These are phyloP conservation scores for Dendropsophus ebraccatus DNA, from an alignment of 2,113 vertebrate genomes.

Conservation along the genomic window DNA sequence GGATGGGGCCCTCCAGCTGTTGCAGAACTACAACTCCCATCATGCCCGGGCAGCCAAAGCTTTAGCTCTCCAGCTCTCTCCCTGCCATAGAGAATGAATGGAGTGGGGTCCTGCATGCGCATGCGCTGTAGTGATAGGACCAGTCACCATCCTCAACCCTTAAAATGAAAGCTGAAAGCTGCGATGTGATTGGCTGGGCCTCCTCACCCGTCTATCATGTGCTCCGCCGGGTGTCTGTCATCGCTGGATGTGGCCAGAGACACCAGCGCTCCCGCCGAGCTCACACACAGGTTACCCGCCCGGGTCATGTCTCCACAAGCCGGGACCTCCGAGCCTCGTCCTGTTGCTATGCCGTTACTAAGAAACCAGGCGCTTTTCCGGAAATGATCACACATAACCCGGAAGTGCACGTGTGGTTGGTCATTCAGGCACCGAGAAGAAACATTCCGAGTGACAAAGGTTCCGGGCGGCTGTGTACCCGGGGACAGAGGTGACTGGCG, in stretches of 20 bases:
- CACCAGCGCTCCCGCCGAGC: constrained; percentile 78
- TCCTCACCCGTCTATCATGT: constrained; percentile 85
- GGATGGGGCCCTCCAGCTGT: too few relatives aligned
- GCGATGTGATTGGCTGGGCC: not conserved
- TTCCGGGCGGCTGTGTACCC: not conserved
- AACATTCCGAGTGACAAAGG: constrained; percentile 17
- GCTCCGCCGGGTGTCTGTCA: constrained; percentile 84
- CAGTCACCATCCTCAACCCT: not conserved
- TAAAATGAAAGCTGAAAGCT: not conserved
- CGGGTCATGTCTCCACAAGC: not conserved
- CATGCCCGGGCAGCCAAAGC: too few relatives aligned
- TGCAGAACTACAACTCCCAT: too few relatives aligned
- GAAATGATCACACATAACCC: constrained; percentile 5
- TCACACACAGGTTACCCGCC: constrained; percentile 70
- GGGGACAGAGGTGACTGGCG: not conserved
- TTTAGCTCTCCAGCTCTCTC: too few relatives aligned
- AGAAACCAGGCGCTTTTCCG: not conserved
- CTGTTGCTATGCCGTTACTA: constrained; percentile 11
- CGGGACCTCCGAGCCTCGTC: not conserved
- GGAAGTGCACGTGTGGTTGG: not conserved
- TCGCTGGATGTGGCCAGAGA: constrained; percentile 85
- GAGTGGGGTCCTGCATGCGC: too few relatives aligned
- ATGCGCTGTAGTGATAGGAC: too few relatives aligned
- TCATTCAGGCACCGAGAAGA: too few relatives aligned
- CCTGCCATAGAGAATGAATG: too few relatives aligned